These are phyloP conservation scores for Catamblyrhynchus diadema DNA, from an alignment of 2,797 vertebrate species.

Conservation along the genomic window DNA sequence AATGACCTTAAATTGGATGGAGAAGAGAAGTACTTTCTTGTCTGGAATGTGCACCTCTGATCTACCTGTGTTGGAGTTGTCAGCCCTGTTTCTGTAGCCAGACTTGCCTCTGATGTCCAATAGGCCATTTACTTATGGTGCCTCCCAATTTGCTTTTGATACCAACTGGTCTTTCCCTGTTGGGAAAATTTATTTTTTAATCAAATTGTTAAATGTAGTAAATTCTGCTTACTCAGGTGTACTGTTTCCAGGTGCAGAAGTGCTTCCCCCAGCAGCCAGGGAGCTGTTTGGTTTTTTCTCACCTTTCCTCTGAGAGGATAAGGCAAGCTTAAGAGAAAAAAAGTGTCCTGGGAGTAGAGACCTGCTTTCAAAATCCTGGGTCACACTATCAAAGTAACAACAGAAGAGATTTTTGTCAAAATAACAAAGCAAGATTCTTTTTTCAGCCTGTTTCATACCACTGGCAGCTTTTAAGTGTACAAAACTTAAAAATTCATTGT, in stretches of 20 bases:
- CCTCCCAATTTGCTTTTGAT: background rate
- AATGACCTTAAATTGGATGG: background rate
- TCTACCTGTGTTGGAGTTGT: background rate
- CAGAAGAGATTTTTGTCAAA: background rate
- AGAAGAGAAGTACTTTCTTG: background rate
- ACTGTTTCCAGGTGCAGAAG: background rate
- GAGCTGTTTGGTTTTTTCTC: background rate
- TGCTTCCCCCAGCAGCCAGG: background rate
- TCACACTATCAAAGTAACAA: background rate
- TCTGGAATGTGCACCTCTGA: background rate
- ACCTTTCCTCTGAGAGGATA: background rate
- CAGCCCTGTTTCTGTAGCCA: background rate
- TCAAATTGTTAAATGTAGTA: background rate
- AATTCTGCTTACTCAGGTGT: background rate
- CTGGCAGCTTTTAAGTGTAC: background rate
- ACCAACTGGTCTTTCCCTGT: background rate
- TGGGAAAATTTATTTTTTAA: background rate
- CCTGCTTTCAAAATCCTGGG: background rate
- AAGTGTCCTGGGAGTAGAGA: background rate
- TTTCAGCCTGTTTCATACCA: background rate
- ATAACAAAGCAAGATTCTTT: background rate
- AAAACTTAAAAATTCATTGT: background rate
- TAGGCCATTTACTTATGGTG: background rate
- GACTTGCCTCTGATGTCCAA: background rate
- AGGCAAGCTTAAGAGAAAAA: background rate